phyloP scores from a whole-genome alignment of 1,140 invertebrate genomes.

The Phenacoccus solenopsis region DNA sequence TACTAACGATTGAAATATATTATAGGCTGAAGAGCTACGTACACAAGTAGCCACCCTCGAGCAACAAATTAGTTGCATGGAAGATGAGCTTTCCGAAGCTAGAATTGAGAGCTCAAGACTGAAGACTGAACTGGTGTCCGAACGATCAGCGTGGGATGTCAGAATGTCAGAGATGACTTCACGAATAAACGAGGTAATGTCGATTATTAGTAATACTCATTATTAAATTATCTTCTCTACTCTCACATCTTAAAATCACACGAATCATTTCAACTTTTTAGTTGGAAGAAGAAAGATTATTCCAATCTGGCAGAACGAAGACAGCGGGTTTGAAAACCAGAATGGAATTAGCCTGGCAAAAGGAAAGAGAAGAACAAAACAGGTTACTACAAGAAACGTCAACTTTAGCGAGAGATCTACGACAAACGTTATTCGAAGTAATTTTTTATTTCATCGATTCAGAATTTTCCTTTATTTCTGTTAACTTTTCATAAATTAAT shows the following conservation, averaged over 20 bases:
- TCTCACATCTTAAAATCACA: not conserved
- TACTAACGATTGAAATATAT: conserved; percentile 20
- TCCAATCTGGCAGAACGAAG: conserved; percentile 66
- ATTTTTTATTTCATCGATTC: too few species aligned
- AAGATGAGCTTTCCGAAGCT: conserved; percentile 77
- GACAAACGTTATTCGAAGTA: conserved; percentile 75
- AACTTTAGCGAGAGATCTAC: conserved; percentile 72
- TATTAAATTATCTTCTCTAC: too few species aligned
- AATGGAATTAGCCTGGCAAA: conserved; percentile 90
- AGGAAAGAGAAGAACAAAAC: conserved; percentile 85
- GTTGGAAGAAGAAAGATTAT: conserved; percentile 68
- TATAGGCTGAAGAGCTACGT: conserved; percentile 37
- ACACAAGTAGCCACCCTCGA: conserved; percentile 51
- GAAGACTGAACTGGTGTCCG: conserved; percentile 78
- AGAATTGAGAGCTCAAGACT: conserved; percentile 67
- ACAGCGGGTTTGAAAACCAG: conserved; percentile 72
- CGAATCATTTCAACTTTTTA: conserved; percentile 31
- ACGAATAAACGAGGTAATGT: conserved; percentile 69
- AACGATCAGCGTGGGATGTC: conserved; percentile 75
- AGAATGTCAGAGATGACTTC: conserved; percentile 81
- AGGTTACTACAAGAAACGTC: conserved; percentile 79
- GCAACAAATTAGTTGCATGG: conserved; percentile 68
- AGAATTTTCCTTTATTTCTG: not conserved
- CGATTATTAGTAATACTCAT: not conserved
- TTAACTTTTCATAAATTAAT: not conserved